Percentiles rank a stretch among this genome's conserved stretches.
Evolutionary conservation across 2,888 invertebrate species (phyloP).

Genomic region (Cheilosia variabilis): DNA sequence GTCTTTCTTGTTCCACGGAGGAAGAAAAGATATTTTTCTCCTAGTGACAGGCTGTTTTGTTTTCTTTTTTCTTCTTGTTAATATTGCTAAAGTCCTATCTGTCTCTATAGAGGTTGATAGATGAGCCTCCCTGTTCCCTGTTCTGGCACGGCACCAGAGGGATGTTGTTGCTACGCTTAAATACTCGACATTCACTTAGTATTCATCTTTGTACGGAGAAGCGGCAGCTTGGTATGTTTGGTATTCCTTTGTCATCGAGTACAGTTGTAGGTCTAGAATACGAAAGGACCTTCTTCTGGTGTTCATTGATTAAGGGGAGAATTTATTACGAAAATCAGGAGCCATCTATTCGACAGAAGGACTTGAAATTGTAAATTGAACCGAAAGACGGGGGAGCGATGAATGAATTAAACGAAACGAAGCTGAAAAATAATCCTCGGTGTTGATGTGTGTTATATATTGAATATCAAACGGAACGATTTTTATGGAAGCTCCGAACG

Average conservation of each 20-base stretch:
- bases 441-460: constrained; percentile 17
- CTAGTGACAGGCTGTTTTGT: constrained; percentile 35
- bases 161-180: constrained; percentile 46
- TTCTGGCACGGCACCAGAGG: not conserved
- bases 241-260: constrained; percentile 68
- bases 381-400: constrained; percentile 1
- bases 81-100: constrained; percentile 67
- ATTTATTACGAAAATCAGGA: constrained; percentile 56
- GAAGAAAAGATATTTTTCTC: constrained; percentile 31
- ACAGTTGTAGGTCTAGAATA: constrained; percentile 63
- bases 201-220: constrained; percentile 38
- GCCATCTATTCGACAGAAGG: constrained; percentile 32
- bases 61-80: constrained; percentile 28
- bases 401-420: constrained; percentile 31
- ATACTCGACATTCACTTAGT: constrained; percentile 46
- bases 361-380: constrained; percentile 50
- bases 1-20: constrained; percentile 15
- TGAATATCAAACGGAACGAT: constrained; percentile 36
- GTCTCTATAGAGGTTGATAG: constrained; percentile 62
- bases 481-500: not conserved
- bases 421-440: not conserved
- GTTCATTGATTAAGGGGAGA: constrained; percentile 58
- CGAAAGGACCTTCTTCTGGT: constrained; percentile 38
- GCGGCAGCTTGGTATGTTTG: constrained; percentile 67
- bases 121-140: constrained; percentile 51